Evolutionary conservation across 2,888 invertebrate species (phyloP), one percentile per base, ranked within the genome.

Genomic region (Hydriomena furcata): DNA sequence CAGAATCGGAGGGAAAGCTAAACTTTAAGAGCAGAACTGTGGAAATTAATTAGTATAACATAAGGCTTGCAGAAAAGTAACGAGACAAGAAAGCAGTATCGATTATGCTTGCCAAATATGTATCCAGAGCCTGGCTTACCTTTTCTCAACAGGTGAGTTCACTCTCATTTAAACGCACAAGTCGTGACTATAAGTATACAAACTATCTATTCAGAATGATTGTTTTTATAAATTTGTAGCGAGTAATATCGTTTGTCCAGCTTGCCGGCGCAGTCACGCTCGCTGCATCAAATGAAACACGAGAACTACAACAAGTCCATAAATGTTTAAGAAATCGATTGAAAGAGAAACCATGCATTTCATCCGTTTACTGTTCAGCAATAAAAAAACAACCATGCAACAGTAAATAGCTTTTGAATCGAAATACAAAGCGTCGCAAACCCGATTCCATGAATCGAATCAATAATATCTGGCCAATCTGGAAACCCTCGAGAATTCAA

Each of bases 261-360:
- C 13, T 25, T 21, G 30, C n/a, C 11, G 2, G 41, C 41, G 46
- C 59, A 58, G 69, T 74, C 75, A 70, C 66, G 73, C 71, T 63
- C 64, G 41, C 52, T 51, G 51, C 36, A 43, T 17, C 24, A 21
- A 52, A 51, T 46, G 38, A 34, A 55, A 54, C 57, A 52, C 50
- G 53, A 58, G 49, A 41, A 27, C 65, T 63, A 67, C 68, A n/a
- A n/a, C n/a, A 68, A 65, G 55, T 63, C 61, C 65, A 67, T 70
- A 67, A 68, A 69, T 57, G 56, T 65, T 60, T 54, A 31, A 55
- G 43, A 57, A 63, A 69, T 74, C 63, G 65, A 75, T 72, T 66
- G 68, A 79, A 78, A 72, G 73, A 74, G 74, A 78, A 77, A 79
- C 63, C 59, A 60, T 57, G 65, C 58, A 58, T 68, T 73, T 63